Evolutionary conservation across 1,140 invertebrate species (phyloP), one percentile per base, ranked within the genome.

Genomic region (Lepidurus arcticus): DNA sequence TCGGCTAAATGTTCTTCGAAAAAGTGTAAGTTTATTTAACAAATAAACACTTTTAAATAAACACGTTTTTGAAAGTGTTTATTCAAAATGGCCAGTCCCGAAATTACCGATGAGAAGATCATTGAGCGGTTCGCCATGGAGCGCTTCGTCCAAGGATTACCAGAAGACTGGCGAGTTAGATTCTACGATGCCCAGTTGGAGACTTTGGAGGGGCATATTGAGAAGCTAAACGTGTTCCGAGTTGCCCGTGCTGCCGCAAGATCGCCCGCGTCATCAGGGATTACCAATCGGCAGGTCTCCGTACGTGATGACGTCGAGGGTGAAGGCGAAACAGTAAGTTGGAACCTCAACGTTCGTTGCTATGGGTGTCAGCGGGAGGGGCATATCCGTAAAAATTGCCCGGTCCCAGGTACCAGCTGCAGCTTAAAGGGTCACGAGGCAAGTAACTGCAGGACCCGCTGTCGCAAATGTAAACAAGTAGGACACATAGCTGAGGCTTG

Each of bases 1-100:
- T 73, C 42, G 2, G 24, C 16, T 10, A 24, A 42, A 44, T 78
- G 77, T 44, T 78, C 75, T 44, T 76, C 73, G 42, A 78, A 75
- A 11, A n/a, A n/a, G n/a, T n/a, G n/a, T n/a, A n/a, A n/a, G n/a
- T n/a, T n/a, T n/a, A n/a, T n/a, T n/a, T n/a, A n/a, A n/a, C n/a
- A n/a, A n/a, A n/a, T n/a, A n/a, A n/a, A n/a, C n/a, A n/a, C n/a
- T n/a, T n/a, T n/a, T n/a, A n/a, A n/a, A n/a, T n/a, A n/a, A n/a
- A n/a, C n/a, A n/a, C n/a, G n/a, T n/a, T n/a, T n/a, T n/a, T n/a
- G n/a, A n/a, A 47, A 16, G 16, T 2, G 2, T 16, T 16, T 47
- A 47, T 47, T 47, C 45, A 47, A 1, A 2, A 47, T 47, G 45
- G 45, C 45, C 9, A 47, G 3, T 47, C 45, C 1, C 45, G 45